Percentiles rank a stretch among this genome's conserved stretches.
These are phyloP conservation scores for Dyspetes luteomarginatus DNA, from an alignment of 2,888 invertebrate genomes.

Conservation along the genomic window DNA sequence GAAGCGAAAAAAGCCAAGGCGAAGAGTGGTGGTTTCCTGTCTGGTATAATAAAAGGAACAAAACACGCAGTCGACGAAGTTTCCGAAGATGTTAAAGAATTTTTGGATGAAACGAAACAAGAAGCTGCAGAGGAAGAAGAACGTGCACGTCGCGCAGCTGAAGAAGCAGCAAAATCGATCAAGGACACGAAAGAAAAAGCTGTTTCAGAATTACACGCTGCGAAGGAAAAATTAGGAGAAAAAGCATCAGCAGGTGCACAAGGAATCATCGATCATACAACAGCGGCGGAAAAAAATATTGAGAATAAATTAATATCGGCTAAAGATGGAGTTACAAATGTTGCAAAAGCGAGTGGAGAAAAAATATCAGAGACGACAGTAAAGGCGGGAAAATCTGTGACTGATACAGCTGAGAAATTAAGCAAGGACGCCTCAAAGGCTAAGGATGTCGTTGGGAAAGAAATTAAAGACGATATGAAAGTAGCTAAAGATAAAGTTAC, in stretches of 20 bases:
- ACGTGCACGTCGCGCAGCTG: slow-evolving; percentile 58
- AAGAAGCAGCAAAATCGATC: slow-evolving; percentile 48
- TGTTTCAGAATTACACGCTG: slow-evolving; percentile 38
- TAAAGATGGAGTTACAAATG: slow-evolving; percentile 75
- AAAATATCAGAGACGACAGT: slow-evolving; percentile 84
- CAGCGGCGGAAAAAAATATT: slow-evolving; percentile 72
- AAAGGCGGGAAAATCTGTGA: slow-evolving; percentile 83
- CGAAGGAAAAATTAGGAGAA: slow-evolving; percentile 56
- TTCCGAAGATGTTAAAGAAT: slow-evolving; percentile 63
- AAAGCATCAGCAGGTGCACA: slow-evolving; percentile 37
- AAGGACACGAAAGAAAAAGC: slow-evolving; percentile 74
- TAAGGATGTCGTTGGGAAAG: slow-evolving; percentile 62
- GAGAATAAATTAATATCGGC: slow-evolving; percentile 84
- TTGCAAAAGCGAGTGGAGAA: slow-evolving; percentile 83
- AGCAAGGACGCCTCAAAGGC: slow-evolving; percentile 37
- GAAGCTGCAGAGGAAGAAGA: slow-evolving; percentile 66
- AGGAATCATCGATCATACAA: slow-evolving; percentile 83
- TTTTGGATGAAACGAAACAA: slow-evolving; percentile 65
- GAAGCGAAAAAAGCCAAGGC: slow-evolving; percentile 44
- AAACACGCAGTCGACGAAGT: slow-evolving; percentile 66
- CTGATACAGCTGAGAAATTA: slow-evolving; percentile 68
- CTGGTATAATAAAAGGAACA: slow-evolving; percentile 68
- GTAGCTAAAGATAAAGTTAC: slow-evolving; percentile 53
- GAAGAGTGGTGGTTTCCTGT: slow-evolving; percentile 60
- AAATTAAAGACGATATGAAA: slow-evolving; percentile 66